Evolutionary conservation across 2,113 vertebrate species (phyloP), one percentile per base, ranked within the genome.

Genomic region (Phrynocephalus versicolor): DNA sequence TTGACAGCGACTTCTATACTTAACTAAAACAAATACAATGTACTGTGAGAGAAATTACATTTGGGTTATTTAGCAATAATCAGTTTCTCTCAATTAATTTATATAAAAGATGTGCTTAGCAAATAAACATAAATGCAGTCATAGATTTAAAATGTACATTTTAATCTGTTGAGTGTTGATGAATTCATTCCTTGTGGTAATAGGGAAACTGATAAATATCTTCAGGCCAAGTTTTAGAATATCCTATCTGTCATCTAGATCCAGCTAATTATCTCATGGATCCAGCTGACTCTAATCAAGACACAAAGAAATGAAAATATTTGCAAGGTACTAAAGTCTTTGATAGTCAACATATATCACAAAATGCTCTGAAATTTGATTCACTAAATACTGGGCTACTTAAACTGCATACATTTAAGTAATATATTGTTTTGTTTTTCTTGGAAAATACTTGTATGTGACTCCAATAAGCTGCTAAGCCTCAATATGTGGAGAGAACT

Each of bases 131-230:
- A 73, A 85, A 73, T 80, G 45, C 33, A 30, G 21, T 62, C 25
- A 30, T 30, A 39, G 55, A 80, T 73, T 79, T 64, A 85, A 79
- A 73, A 85, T 64, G n/a, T 13, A 55, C 64, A 58, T 84, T 84
- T 84, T 85, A 80, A 45, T 80, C 39, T 33, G 14, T 15, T 64
- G n/a, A n/a, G n/a, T n/a, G 39, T 73, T 85, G 30, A 80, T 80
- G 39, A 80, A 85, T 80, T 72, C 39, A 80, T 71, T 85, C 69
- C 84, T 73, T 62, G n/a, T 72, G 60, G 76, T 80, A 73, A 73
- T 80, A 55, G 23, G 27, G 67, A 79, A 73, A 80, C 70, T 79
- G 69, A 80, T 85, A 80, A 85, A 85, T 85, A 80, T 51, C 57
- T 85, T 27, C 16, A 64, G 41, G 25, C 60, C 27, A 30, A 64